Evolutionary conservation across 2,888 invertebrate genomes (phyloP).

Genomic region (Pimpla rufipes): DNA sequence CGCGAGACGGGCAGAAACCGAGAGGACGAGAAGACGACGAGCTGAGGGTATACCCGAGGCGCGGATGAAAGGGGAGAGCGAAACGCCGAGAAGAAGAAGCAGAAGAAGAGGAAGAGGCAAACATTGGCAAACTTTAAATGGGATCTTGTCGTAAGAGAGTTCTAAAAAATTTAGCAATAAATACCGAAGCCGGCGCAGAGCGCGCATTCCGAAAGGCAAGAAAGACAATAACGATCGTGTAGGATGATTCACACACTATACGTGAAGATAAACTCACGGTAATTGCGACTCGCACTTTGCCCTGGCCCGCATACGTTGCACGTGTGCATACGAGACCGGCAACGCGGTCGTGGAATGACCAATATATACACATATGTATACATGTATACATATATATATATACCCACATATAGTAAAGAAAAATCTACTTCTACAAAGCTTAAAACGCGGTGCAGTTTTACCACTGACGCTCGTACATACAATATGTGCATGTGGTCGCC

Average conservation of each 20-base stretch:
- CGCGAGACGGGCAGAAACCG: neutral
- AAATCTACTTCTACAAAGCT: neutral
- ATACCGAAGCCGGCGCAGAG: conserved; percentile 5
- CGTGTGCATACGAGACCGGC: conserved; percentile 69
- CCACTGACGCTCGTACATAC: neutral
- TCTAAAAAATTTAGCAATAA: conserved; percentile 35
- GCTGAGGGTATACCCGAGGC: too few relatives aligned
- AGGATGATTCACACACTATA: conserved; percentile 81
- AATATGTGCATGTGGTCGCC: too few relatives aligned
- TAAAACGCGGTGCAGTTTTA: conserved; percentile 39
- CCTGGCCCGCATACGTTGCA: conserved; percentile 76
- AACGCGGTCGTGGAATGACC: conserved; percentile 12
- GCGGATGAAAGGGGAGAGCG: neutral
- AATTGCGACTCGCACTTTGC: conserved; percentile 84
- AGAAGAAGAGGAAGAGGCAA: neutral
- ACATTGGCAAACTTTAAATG: conserved; percentile 40
- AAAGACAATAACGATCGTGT: conserved; percentile 78
- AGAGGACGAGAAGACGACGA: neutral
- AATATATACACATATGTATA: conserved; percentile 26
- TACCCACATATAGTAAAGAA: neutral
- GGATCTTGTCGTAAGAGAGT: conserved; percentile 1
- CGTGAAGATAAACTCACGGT: conserved; percentile 82
- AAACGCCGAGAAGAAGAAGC: conserved; percentile 2
- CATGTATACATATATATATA: neutral
- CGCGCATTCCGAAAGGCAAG: conserved; percentile 42